Conservation (phyloP, 2,888 invertebrate genomes). For the Drosophila atripex region DNA sequence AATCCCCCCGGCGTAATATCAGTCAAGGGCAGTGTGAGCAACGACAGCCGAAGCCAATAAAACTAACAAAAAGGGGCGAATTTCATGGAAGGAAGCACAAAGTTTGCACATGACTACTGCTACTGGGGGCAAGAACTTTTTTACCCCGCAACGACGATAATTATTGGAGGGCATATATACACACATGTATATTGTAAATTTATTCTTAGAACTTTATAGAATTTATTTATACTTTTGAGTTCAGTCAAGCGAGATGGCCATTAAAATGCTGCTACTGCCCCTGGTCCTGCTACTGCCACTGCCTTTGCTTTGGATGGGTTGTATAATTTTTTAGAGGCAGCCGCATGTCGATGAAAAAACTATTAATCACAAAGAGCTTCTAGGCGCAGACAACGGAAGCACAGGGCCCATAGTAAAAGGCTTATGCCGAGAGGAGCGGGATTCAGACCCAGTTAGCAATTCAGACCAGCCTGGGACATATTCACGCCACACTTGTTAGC, state of each 20-base stretch:
- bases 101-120: slow-evolving; percentile 17
- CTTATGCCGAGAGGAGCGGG: slow-evolving; percentile 10
- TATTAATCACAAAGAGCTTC: slow-evolving; percentile 33
- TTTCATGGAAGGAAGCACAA: slow-evolving; percentile 4
- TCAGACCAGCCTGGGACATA: slow-evolving; percentile 35
- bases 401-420: slow-evolving; percentile 29
- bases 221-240: slow-evolving; percentile 40
- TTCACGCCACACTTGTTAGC: slow-evolving; percentile 51
- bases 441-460: slow-evolving; percentile 18
- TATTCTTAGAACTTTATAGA: slow-evolving; percentile 12
- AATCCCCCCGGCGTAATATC: slow-evolving; percentile 49
- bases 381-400: slow-evolving; percentile 13
- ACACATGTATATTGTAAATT: slow-evolving; percentile 7
- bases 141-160: slow-evolving; percentile 21
- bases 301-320: slow-evolving; percentile 6
- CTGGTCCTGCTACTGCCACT: background rate
- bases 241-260: slow-evolving; percentile 24
- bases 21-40: slow-evolving; percentile 46
- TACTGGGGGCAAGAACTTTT: slow-evolving; percentile 8
- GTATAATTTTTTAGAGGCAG: slow-evolving; percentile 18
- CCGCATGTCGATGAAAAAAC: slow-evolving; percentile 42
- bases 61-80: slow-evolving; percentile 26
- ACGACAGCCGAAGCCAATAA: slow-evolving; percentile 48
- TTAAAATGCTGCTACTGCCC: background rate
- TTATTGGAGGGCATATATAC: slow-evolving; percentile 19